phyloP scores from a whole-genome alignment of 2,113 vertebrate species.

The Bubalus kerabau region DNA sequence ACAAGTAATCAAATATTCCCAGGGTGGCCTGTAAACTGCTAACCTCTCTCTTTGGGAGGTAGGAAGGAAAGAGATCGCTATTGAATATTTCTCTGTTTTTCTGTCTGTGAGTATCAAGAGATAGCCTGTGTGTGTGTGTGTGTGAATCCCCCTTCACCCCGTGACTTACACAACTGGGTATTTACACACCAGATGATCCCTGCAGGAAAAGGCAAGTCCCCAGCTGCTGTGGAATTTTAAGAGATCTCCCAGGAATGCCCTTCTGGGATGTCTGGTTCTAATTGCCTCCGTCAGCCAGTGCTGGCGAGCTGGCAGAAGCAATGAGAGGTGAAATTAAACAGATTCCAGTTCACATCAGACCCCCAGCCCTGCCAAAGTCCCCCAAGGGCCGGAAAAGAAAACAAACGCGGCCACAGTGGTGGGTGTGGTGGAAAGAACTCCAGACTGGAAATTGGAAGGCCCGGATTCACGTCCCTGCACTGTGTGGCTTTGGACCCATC shows the following conservation, averaged over 20 bases:
- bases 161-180: slow-evolving; percentile 33
- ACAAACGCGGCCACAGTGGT: slow-evolving; percentile 10
- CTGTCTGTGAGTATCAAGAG: not conserved
- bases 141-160: not conserved
- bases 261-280: slow-evolving; percentile 71
- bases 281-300: slow-evolving; percentile 59
- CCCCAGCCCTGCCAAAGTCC: slow-evolving; percentile 55
- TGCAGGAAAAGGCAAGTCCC: slow-evolving; percentile 65
- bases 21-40: not conserved
- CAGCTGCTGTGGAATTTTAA: slow-evolving; percentile 67
- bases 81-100: not conserved
- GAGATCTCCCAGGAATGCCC: slow-evolving; percentile 70
- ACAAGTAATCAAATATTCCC: slow-evolving; percentile 18
- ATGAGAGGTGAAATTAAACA: slow-evolving; percentile 72
- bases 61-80: not conserved
- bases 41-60: not conserved
- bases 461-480: not conserved
- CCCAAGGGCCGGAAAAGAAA: slow-evolving; percentile 56
- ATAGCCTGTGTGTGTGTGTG: not conserved
- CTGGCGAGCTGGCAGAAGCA: slow-evolving; percentile 54
- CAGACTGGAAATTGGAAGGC: not conserved
- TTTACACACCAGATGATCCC: slow-evolving; percentile 62
- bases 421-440: slow-evolving; percentile 17
- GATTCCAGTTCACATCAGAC: slow-evolving; percentile 68
- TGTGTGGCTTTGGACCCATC: not conserved